phyloP scores from a whole-genome alignment of 2,113 vertebrate genomes.

The Antigone vipio region DNA sequence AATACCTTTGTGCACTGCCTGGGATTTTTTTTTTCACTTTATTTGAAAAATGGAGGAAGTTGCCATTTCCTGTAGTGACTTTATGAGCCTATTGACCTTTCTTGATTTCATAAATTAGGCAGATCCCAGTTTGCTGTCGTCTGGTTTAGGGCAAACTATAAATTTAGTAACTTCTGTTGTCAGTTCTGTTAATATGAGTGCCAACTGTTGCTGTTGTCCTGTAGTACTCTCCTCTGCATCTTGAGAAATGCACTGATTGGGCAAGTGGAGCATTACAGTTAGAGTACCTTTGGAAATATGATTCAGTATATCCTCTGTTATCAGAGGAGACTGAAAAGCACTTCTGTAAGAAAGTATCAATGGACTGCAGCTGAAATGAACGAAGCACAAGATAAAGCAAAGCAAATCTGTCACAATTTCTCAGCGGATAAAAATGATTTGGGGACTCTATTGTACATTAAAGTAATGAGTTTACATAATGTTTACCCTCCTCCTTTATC shows the following conservation, averaged over 20 bases:
- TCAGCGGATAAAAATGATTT: background rate
- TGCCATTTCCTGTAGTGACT: background rate
- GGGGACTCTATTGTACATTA: background rate
- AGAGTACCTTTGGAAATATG: background rate
- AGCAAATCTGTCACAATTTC: background rate
- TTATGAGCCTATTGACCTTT: background rate
- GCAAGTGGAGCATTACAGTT: background rate
- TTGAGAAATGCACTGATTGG: background rate
- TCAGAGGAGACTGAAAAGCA: background rate
- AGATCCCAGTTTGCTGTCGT: background rate
- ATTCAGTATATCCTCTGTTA: background rate
- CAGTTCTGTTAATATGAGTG: background rate
- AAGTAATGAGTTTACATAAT: background rate
- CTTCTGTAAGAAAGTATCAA: background rate
- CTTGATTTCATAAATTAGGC: background rate
- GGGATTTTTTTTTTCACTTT: background rate
- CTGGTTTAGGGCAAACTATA: background rate
- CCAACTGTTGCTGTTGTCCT: background rate
- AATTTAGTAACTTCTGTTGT: background rate
- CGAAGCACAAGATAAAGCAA: background rate
- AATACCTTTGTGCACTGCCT: background rate
- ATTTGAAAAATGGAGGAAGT: background rate
- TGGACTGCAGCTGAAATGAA: background rate
- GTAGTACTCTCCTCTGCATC: background rate
- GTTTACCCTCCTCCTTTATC: background rate